Evolutionary conservation across 2,797 vertebrate species (phyloP).

Genomic region (Chelonia mydas): DNA sequence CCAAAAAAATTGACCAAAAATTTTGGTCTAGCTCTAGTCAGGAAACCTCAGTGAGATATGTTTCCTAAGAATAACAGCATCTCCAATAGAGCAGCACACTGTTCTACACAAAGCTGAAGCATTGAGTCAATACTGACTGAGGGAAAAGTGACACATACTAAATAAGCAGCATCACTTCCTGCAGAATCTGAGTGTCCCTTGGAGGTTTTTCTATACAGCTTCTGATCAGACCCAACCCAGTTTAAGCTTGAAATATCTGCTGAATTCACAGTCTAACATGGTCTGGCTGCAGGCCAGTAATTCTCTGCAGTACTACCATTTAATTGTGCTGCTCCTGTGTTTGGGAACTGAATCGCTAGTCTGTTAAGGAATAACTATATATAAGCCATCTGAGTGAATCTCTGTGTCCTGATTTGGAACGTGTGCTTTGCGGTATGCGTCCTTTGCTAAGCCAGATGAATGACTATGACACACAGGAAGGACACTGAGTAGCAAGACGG

Average conservation of each 20-base stretch:
- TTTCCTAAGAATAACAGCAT: not conserved
- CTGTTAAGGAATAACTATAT: not conserved
- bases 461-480: not conserved
- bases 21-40: not conserved
- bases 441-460: not conserved
- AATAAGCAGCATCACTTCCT: not conserved
- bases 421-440: not conserved
- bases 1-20: not conserved
- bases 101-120: not conserved
- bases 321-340: not conserved
- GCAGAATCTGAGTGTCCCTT: not conserved
- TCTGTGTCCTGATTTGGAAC: not conserved
- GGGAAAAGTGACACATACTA: fast-evolving
- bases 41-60: not conserved
- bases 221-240: not conserved
- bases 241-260: not conserved
- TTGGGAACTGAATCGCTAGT: not conserved
- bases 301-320: not conserved
- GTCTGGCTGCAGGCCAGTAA: not conserved
- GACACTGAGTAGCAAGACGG: not conserved
- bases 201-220: not conserved
- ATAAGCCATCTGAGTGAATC: not conserved
- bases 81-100: not conserved
- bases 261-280: not conserved
- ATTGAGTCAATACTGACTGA: not conserved